Percentiles rank a stretch among this genome's conserved stretches.
Evolutionary conservation across 2,113 vertebrate genomes (phyloP).

Genomic region (Mirounga angustirostris): DNA sequence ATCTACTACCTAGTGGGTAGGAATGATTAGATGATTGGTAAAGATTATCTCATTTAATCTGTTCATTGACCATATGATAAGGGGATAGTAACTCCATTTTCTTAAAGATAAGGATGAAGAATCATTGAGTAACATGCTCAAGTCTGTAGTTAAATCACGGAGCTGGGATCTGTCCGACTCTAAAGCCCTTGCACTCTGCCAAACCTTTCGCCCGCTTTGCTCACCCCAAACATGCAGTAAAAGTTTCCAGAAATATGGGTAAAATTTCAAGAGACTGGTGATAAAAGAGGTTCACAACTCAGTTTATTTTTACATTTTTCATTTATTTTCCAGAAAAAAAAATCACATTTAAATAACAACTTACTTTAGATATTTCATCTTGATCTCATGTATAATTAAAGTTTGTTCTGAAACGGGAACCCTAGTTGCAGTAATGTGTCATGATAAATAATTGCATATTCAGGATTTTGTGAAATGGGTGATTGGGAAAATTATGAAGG

Average conservation of each 20-base stretch:
- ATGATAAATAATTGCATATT: slow-evolving; percentile 95
- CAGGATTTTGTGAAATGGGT: slow-evolving; percentile 89
- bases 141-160: neutral
- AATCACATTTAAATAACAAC: slow-evolving; percentile 88
- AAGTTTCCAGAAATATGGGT: neutral
- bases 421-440: slow-evolving; percentile 84
- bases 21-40: neutral
- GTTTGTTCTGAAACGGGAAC: slow-evolving; percentile 89
- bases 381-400: slow-evolving; percentile 90
- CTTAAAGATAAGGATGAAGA: neutral
- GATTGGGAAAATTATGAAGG: slow-evolving; percentile 76
- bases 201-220: neutral
- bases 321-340: slow-evolving; percentile 94
- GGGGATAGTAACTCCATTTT: neutral
- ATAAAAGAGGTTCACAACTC: slow-evolving; percentile 60
- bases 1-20: neutral
- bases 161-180: neutral
- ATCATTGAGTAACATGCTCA: neutral
- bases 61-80: neutral
- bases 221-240: neutral
- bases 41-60: neutral
- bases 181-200: neutral
- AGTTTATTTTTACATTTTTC: slow-evolving; percentile 73
- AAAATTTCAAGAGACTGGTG: slow-evolving; percentile 45
- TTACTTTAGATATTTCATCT: slow-evolving; percentile 88